phyloP scores from a whole-genome alignment of 2,797 vertebrate species.

The Danio jaintianensis region DNA sequence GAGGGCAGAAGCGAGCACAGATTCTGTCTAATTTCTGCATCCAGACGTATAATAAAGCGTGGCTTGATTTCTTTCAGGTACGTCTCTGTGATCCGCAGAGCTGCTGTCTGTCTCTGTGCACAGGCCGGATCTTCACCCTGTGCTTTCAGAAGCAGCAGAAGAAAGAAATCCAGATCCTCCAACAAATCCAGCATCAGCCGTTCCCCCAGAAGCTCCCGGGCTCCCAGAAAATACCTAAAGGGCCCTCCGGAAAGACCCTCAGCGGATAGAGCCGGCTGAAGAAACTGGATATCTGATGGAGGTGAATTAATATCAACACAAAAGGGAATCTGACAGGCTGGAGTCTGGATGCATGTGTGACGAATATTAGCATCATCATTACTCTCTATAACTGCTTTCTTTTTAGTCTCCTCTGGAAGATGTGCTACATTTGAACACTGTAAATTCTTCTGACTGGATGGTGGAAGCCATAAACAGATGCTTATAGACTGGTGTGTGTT shows the following conservation, averaged over 20 bases:
- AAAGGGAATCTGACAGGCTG: constrained; percentile 20
- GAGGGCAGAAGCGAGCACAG: constrained; percentile 27
- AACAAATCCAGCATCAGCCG: constrained; percentile 51
- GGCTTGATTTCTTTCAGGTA: neutral
- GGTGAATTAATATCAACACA: neutral
- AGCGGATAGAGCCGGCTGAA: constrained; percentile 34
- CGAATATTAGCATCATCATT: neutral
- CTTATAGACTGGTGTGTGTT: neutral
- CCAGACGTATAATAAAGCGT: neutral
- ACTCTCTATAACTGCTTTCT: neutral
- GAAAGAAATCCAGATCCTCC: constrained; percentile 48
- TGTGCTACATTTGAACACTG: constrained; percentile 35
- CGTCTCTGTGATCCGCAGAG: constrained; percentile 18
- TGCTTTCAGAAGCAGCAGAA: constrained; percentile 50
- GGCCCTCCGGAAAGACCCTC: constrained; percentile 27
- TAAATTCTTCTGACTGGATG: neutral
- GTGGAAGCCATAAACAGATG: constrained; percentile 50
- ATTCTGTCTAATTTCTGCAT: constrained; percentile 11
- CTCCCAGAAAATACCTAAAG: constrained; percentile 8
- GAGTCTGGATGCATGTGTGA: constrained; percentile 33
- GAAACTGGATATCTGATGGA: constrained; percentile 12
- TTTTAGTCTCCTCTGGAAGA: neutral
- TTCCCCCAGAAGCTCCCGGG: neutral
- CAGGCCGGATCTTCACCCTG: constrained; percentile 28
- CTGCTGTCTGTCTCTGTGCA: constrained; percentile 31